Evolutionary conservation across 2,888 invertebrate genomes (phyloP).

Genomic region (Diploptera punctata): DNA sequence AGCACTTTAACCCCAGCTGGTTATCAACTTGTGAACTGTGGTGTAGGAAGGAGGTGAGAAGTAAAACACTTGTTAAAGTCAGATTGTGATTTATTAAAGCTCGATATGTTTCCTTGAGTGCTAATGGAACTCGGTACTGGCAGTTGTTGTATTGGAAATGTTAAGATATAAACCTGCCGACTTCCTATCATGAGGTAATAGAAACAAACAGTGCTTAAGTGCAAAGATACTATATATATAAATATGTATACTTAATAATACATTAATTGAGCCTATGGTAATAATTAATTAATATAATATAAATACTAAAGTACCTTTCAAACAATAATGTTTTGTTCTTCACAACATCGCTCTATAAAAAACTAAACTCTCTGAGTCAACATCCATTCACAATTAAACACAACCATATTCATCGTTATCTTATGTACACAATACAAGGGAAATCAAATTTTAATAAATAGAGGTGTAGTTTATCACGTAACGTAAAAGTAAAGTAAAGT

Average conservation of each 20-base stretch:
- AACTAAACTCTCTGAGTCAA: no score
- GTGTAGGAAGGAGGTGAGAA: no score
- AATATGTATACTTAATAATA: constrained; percentile 4
- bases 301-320: constrained; percentile 4
- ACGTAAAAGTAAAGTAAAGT: no score
- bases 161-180: constrained; percentile 28
- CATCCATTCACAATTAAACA: no score
- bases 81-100: constrained; percentile 35
- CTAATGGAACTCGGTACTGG: constrained; percentile 9
- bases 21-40: no score
- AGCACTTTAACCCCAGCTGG: no score
- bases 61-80: neutral
- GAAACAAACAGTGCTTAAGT: constrained; percentile 3
- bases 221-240: neutral
- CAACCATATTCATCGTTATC: no score
- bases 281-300: constrained; percentile 17
- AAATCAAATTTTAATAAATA: no score
- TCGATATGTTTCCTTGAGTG: constrained; percentile 30
- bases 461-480: no score
- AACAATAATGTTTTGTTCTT: no score
- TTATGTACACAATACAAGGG: no score
- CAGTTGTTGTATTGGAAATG: neutral
- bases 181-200: constrained; percentile 23
- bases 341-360: no score
- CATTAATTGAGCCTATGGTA: constrained; percentile 25